Evolutionary conservation across 2,888 invertebrate species (phyloP), one percentile per base, ranked within the genome.

Genomic region (Brachypalpus laphriformis): DNA sequence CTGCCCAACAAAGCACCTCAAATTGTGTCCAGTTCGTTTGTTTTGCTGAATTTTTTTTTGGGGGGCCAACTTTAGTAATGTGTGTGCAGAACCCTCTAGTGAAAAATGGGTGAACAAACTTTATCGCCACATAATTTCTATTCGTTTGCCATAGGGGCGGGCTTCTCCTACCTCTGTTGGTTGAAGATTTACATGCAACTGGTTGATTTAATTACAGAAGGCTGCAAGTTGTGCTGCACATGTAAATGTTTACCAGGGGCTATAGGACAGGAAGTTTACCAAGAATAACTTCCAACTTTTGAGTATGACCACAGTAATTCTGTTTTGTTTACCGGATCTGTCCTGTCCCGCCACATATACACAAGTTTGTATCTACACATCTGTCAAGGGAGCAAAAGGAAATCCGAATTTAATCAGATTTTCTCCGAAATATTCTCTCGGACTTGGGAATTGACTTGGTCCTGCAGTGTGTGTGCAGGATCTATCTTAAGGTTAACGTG

Each of bases 11-110:
- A 83, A 70, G 54, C 51, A 65, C 57, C 70, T 75, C 54, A 83
- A 70, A 83, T 78, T 82, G 72, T 49, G 72, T 54, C 28, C 59
- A 78, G 45, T 78, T 83, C 42, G 71, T 66, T 82, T 54, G 40
- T 45, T 40, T 70, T 54, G 40, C 5, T 14, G 40, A 14, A 14
- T 40, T 40, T 16, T 28, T 51, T 40, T 22, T 34, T 47, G 31
- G 22, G 9, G 5, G 11, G 25, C 25, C 25, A 25, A 25, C 25
- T 25, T 25, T 25, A 25, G 5, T n/a, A 25, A 4, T 42, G 11
- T 45, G 56, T 40, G 37, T 68, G 28, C 42, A 42, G 16, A 11
- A 18, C n/a, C n/a, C n/a, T n/a, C n/a, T n/a, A n/a, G n/a, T n/a
- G n/a, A 9, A 28, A 18, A 8, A 22, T 9, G 14, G 34, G 7